Percentiles rank a stretch among this genome's conserved stretches.
phyloP scores from a whole-genome alignment of 2,113 vertebrate genomes.

The Boulengeromyrus knoepffleri region DNA sequence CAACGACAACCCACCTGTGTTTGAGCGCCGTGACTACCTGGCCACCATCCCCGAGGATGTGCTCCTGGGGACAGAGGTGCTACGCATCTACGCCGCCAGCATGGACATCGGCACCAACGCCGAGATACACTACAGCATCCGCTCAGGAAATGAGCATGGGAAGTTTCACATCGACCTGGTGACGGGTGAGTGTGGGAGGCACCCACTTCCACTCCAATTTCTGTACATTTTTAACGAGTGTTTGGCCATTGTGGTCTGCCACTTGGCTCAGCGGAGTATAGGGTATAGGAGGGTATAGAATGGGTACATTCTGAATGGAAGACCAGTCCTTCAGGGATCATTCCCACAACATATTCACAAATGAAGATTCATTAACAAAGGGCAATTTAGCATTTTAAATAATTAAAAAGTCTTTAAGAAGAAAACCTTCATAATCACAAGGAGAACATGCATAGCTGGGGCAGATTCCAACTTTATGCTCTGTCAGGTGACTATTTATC shows the following conservation, averaged over 20 bases:
- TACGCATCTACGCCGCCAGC: constrained; percentile 85
- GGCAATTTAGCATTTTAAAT: neutral
- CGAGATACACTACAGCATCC: constrained; percentile 87
- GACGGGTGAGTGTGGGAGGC: constrained; percentile 63
- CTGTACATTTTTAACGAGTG: neutral
- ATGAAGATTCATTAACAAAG: neutral
- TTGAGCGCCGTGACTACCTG: constrained; percentile 86
- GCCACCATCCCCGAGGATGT: constrained; percentile 82
- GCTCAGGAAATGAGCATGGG: constrained; percentile 86
- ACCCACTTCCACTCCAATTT: neutral
- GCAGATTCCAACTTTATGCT: neutral
- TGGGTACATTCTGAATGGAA: neutral
- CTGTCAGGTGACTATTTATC: neutral
- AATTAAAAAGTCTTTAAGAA: neutral
- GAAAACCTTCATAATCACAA: neutral
- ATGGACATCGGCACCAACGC: constrained; percentile 95
- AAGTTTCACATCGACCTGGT: constrained; percentile 81
- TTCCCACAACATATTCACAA: neutral
- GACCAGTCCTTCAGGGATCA: neutral
- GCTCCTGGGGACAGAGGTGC: constrained; percentile 70
- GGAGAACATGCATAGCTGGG: neutral
- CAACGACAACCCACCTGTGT: constrained; percentile 94
- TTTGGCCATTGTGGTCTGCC: neutral
- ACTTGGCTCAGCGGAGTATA: neutral
- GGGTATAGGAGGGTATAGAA: neutral